phyloP scores from a whole-genome alignment of 2,797 vertebrate species.

The Microctenopoma stevenorrisi region DNA sequence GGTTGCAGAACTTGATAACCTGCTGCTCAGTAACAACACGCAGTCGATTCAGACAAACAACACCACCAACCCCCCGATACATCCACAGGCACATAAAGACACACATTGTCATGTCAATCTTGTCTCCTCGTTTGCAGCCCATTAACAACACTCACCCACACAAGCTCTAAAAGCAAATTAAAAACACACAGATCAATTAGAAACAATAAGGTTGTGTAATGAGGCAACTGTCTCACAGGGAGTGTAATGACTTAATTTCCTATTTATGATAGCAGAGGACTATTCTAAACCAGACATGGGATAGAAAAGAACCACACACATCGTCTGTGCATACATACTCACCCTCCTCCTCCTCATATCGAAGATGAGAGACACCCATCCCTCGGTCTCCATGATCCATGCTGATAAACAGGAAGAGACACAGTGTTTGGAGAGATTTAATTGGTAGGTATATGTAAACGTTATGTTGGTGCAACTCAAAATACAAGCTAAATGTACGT shows the following conservation, averaged over 20 bases:
- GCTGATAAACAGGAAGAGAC: constrained; percentile 64
- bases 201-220: constrained; percentile 14
- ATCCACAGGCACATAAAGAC: not conserved
- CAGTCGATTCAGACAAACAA: not conserved
- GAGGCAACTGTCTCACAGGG: constrained; percentile 15
- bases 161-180: constrained; percentile 18
- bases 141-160: constrained; percentile 25
- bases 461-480: not conserved
- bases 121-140: constrained; percentile 20
- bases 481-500: too few species aligned
- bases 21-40: constrained; percentile 21
- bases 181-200: constrained; percentile 17
- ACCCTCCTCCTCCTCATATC: constrained; percentile 90
- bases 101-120: constrained; percentile 1
- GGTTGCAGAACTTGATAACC: constrained; percentile 11
- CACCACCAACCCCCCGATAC: not conserved
- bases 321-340: constrained; percentile 75
- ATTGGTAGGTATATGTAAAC: too few species aligned
- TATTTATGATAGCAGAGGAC: constrained; percentile 6
- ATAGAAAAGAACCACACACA: constrained; percentile 75
- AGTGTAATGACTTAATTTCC: constrained; percentile 17
- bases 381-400: constrained; percentile 89
- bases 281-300: not conserved
- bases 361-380: constrained; percentile 80
- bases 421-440: too few species aligned